Percentiles rank a stretch among this genome's conserved stretches.
These are phyloP conservation scores for Drosophila busckii DNA, from an alignment of 1,140 invertebrate genomes.

Conservation along the genomic window DNA sequence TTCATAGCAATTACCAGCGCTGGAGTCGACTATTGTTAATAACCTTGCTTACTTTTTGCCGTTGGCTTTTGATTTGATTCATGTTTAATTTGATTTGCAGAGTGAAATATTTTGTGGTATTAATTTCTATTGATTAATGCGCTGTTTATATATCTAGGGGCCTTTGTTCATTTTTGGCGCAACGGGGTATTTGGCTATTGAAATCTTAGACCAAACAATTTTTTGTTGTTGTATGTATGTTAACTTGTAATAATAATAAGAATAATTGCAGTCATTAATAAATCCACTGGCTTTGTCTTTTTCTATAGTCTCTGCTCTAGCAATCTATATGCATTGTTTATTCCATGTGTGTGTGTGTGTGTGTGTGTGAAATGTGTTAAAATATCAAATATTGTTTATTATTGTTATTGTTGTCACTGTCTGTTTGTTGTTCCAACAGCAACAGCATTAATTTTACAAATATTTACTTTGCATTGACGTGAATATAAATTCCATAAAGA, in stretches of 20 bases:
- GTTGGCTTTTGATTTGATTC: slow-evolving; percentile 10
- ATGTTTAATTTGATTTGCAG: slow-evolving; percentile 66
- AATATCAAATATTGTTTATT: slow-evolving; percentile 76
- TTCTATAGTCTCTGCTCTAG: too few relatives aligned
- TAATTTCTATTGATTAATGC: slow-evolving; percentile 75
- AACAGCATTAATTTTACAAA: slow-evolving; percentile 56
- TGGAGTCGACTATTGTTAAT: slow-evolving; percentile 27
- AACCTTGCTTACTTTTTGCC: slow-evolving; percentile 36
- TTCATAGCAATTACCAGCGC: not conserved
- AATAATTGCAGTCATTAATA: slow-evolving; percentile 76
- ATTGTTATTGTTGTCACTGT: slow-evolving; percentile 64
- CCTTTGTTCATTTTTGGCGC: slow-evolving; percentile 36
- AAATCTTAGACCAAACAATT: slow-evolving; percentile 55
- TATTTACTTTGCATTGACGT: slow-evolving; percentile 70
- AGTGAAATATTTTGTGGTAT: slow-evolving; percentile 50
- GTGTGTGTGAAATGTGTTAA: slow-evolving; percentile 68
- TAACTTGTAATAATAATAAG: slow-evolving; percentile 71
- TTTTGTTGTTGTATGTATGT: slow-evolving; percentile 41
- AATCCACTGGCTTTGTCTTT: slow-evolving; percentile 72
- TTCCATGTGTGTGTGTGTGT: not conserved
- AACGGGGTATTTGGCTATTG: slow-evolving; percentile 51
- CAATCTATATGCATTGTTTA: slow-evolving; percentile 19
- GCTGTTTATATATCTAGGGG: slow-evolving; percentile 60
- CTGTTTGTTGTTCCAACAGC: slow-evolving; percentile 30
- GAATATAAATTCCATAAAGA: slow-evolving; percentile 71